phyloP scores from a whole-genome alignment of 2,113 vertebrate genomes.

The Semicossyphus pulcher region DNA sequence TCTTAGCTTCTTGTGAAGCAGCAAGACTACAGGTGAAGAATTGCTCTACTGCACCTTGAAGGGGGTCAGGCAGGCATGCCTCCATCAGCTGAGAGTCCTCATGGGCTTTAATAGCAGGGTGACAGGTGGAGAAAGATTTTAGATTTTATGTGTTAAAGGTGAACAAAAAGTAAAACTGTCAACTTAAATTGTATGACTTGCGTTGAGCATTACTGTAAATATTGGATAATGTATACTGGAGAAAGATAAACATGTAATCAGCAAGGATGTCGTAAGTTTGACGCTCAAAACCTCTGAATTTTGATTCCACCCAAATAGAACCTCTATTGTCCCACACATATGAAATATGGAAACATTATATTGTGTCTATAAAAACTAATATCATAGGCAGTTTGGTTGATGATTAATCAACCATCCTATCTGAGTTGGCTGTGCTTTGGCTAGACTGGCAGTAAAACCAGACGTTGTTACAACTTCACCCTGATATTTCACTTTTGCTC shows the following conservation, averaged over 20 bases:
- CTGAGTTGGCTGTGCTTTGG: neutral
- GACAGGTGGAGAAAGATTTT: constrained; percentile 60
- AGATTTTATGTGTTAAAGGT: too few species aligned
- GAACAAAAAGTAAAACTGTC: constrained; percentile 17
- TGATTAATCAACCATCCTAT: neutral
- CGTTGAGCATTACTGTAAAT: too few species aligned
- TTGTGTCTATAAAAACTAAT: neutral
- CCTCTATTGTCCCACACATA: too few species aligned
- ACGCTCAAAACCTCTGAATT: too few species aligned
- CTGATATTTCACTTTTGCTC: constrained; percentile 20
- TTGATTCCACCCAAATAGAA: too few species aligned
- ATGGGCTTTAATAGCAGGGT: constrained; percentile 46
- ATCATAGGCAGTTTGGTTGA: neutral
- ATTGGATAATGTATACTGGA: too few species aligned
- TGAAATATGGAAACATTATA: too few species aligned
- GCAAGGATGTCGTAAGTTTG: too few species aligned
- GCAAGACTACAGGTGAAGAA: constrained; percentile 46
- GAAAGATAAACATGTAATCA: too few species aligned
- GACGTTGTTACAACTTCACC: too few species aligned
- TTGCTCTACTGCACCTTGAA: constrained; percentile 12
- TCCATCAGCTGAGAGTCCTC: constrained; percentile 37
- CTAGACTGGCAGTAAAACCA: neutral
- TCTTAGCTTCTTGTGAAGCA: constrained; percentile 45
- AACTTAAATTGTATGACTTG: too few species aligned
- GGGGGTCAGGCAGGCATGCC: constrained; percentile 73